Base-by-base conservation (phyloP, 2,797 vertebrate genomes). In the Acrossocheilus wenchowensis region DNA sequence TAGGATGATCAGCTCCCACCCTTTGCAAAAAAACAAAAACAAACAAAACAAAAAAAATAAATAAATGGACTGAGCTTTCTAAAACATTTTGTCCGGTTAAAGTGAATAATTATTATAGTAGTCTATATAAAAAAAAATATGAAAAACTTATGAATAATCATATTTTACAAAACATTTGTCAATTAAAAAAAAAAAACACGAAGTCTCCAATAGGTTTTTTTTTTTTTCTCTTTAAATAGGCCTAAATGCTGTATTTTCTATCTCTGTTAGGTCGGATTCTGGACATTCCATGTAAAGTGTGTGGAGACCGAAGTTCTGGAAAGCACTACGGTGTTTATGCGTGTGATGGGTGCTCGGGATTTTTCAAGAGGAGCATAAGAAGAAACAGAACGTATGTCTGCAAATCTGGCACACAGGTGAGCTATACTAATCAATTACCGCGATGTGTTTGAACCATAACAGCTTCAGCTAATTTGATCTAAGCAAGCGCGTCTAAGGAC, bases 231-330 rank as follows among this genome's bases (percentile, higher is more conserved):
- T 30, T 36, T 23, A 17, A 78, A n/a, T 39, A 60, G 8, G 21
- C 3, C 54, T n/a, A 2, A 66, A 57, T 71, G 2, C 21, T 26
- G 26, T n/a, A 52, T n/a, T 78, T 60, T 84, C 41, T 74, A 14
- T 85, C 30, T 90, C 81, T 57, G 14, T 86, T 93, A 99, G 98
- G 98, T 96, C 98, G 98, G 81, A 99, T 99, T 93, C 94, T 99
- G 94, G 98, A 99, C 90, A 99, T 99, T 90, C 98, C 98, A 17
- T 99, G 98, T 93, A 99, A 99, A 96, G 98, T 99, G 91, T 99
- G 98, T 79, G 98, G 98, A 0, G 98, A 99, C 93, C 96, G 98
- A 88, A 99, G 98, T 93, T 99, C 98, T 1, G 98, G 98, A 69
- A 99, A 99, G 81, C 98, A 99, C 92, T 99, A 99, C 15, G 98